A percentile compares a stretch with the other conserved stretches of the same genome.
Evolutionary conservation across 1,140 invertebrate genomes (phyloP).

Genomic region (Oryctes rhinoceros): DNA sequence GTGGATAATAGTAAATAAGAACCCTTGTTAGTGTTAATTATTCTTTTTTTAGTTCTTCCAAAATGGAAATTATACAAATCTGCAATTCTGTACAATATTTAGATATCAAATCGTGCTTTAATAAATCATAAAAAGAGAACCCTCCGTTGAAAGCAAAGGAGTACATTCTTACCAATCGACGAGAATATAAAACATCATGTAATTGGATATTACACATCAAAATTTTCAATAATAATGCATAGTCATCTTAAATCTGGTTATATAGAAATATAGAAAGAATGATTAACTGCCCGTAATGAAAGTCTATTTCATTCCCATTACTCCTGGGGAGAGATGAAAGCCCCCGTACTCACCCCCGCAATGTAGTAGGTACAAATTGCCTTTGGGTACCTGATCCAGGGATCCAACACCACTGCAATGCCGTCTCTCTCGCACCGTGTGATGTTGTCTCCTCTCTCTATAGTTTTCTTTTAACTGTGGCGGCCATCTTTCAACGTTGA

Average conservation of each 20-base stretch:
- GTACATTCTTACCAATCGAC: background rate
- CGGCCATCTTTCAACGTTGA: background rate
- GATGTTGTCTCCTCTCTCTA: background rate
- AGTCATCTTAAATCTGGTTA: slow-evolving; percentile 27
- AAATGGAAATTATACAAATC: too few species aligned
- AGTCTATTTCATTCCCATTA: slow-evolving; percentile 26
- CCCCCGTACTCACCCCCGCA: slow-evolving; percentile 15
- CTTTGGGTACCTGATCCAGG: slow-evolving; percentile 8
- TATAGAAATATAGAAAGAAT: slow-evolving; percentile 9
- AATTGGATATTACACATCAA: slow-evolving; percentile 34
- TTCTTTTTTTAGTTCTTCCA: too few species aligned
- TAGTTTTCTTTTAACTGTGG: background rate
- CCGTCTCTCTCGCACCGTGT: background rate
- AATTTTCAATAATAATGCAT: slow-evolving; percentile 17
- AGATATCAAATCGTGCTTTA: slow-evolving; percentile 2
- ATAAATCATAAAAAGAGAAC: background rate
- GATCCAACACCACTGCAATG: background rate
- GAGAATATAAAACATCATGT: background rate
- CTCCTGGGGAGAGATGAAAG: slow-evolving; percentile 17
- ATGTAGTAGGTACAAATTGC: slow-evolving; percentile 22
- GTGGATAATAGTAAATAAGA: too few species aligned
- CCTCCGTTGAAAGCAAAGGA: background rate
- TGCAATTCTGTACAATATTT: background rate
- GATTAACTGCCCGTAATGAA: slow-evolving; percentile 24
- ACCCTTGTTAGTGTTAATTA: too few species aligned